A percentile compares a stretch with the other conserved stretches of the same genome.
phyloP scores from a whole-genome alignment of 2,888 invertebrate species.

The Petrolisthes cinctipes region DNA sequence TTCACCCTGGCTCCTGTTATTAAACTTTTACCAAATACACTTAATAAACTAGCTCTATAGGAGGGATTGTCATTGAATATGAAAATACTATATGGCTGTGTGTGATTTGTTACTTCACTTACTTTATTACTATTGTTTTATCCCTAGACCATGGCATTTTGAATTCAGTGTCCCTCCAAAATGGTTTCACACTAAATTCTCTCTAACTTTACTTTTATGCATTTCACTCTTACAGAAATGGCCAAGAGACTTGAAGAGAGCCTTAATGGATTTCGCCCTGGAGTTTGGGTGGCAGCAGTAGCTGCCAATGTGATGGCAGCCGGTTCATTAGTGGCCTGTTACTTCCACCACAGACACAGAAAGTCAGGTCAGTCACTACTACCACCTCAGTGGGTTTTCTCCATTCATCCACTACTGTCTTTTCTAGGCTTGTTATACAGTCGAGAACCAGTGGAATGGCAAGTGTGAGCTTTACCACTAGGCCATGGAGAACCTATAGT shows the following conservation, averaged over 20 bases:
- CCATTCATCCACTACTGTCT: too few species aligned
- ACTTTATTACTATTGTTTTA: neutral
- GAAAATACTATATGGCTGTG: neutral
- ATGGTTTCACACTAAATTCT: too few species aligned
- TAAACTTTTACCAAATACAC: neutral
- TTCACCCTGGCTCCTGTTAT: neutral
- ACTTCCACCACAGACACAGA: constrained; percentile 30
- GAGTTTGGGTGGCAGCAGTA: constrained; percentile 53
- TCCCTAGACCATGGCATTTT: too few species aligned
- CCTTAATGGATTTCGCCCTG: constrained; percentile 44
- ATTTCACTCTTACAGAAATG: constrained; percentile 30
- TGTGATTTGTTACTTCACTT: neutral
- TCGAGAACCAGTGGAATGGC: too few species aligned
- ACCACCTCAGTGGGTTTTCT: too few species aligned
- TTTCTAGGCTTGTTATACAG: too few species aligned
- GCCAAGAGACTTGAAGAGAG: constrained; percentile 31
- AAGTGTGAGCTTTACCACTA: too few species aligned
- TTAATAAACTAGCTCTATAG: neutral
- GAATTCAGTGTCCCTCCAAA: too few species aligned
- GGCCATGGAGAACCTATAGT: too few species aligned
- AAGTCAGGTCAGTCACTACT: constrained; percentile 37
- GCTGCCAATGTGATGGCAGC: constrained; percentile 30
- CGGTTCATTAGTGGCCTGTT: constrained; percentile 30
- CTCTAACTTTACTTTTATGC: too few species aligned
- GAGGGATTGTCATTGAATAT: neutral